Evolutionary conservation across 1,140 invertebrate species (phyloP), one percentile per base, ranked within the genome.

Genomic region (Goniozus legneri): DNA sequence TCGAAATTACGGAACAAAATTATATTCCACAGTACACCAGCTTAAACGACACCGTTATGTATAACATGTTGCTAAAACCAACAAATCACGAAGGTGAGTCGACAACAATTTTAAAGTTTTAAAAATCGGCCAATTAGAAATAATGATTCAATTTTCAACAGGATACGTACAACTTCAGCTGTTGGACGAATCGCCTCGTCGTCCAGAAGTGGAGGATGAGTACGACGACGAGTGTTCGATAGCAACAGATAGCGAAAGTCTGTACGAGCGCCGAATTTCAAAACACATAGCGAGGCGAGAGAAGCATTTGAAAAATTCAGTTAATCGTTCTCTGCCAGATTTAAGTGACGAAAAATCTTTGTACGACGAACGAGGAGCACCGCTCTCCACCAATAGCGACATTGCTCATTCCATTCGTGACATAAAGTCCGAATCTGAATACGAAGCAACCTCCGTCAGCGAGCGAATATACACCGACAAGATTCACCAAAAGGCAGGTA

Each of bases 1-100:
- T 89, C n/a, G 85, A 89, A 52, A 80, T 89, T 2, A 79, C 78
- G 12, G 79, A 86, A 34, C 74, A 80, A 0, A 77, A 82, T 36
- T 79, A 85, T 52, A 71, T 73, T 3, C 73, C 77, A 8, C 77
- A 84, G 24, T 87, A 87, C 46, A 79, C 79, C 40, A 78, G 71
- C 3, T 74, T 84, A 27, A 76, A 79, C n/a, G 80, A 83, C 59
- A 79, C 80, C 3, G 74, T 80, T 0, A 79, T 77, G 35, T 84
- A 85, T 60, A 83, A 82, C 54, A 79, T 87, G 44, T 67, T 80
- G 15, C 77, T 88, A 36, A 85, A 87, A 67, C 77, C 80, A 36
- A 76, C 78, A 32, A 71, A 78, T 47, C 72, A 80, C 52, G 62
- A 78, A 74, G 82, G 82, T 84, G 71, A 51, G 24, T 30, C 18